Conservation (phyloP, 2,113 vertebrate species). For the Indicator maculatus region DNA sequence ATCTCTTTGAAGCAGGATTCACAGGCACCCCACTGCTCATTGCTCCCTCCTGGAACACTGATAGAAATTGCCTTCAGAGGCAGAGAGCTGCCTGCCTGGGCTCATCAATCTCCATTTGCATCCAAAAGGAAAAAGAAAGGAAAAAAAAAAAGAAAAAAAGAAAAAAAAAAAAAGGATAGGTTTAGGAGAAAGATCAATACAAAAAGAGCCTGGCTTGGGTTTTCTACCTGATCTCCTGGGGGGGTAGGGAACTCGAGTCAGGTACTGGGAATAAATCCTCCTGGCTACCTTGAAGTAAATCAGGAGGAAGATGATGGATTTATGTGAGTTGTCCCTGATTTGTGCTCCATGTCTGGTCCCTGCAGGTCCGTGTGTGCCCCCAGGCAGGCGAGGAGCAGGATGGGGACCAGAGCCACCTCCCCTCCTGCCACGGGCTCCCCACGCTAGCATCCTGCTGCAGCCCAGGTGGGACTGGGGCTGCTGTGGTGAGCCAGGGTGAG, state of each 20-base stretch:
- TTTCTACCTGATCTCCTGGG: background rate
- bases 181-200: constrained; percentile 30
- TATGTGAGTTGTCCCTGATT: background rate
- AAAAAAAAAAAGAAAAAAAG: background rate
- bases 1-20: background rate
- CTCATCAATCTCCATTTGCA: constrained; percentile 39
- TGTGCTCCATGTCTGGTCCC: background rate
- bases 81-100: background rate
- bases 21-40: background rate
- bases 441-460: background rate
- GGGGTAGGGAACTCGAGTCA: background rate
- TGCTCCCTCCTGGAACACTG: fast-evolving
- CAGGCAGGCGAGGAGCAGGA: background rate
- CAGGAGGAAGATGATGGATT: constrained; percentile 14
- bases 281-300: background rate
- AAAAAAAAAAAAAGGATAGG: background rate
- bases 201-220: background rate
- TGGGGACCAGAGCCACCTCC: background rate
- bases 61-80: background rate
- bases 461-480: background rate
- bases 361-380: background rate
- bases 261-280: constrained; percentile 15
- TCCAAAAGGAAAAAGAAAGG: background rate
- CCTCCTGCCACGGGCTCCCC: background rate
- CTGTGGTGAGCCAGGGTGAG: fast-evolving